Evolutionary conservation across 2,888 invertebrate genomes (phyloP).

Genomic region (Lottia scabra): DNA sequence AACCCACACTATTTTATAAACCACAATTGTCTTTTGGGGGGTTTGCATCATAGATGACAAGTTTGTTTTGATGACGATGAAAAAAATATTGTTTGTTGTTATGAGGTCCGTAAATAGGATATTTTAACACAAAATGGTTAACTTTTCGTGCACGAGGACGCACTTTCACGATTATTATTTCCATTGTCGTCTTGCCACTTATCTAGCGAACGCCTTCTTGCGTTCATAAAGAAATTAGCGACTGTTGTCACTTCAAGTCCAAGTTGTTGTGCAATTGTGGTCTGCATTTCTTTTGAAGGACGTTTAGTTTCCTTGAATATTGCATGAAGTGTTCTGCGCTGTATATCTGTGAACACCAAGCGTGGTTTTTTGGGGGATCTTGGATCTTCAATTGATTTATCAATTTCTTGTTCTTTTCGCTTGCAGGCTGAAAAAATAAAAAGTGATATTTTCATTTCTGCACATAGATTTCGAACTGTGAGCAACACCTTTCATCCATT

Average conservation of each 20-base stretch:
- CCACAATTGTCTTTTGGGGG: too few species aligned
- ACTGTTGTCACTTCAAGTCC: constrained; percentile 98
- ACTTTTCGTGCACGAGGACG: constrained; percentile 42
- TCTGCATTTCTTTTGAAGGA: constrained; percentile 99
- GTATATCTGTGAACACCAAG: constrained; percentile 99
- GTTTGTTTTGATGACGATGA: too few species aligned
- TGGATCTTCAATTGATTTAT: constrained; percentile 59
- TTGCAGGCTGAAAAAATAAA: constrained; percentile 80
- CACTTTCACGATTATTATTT: constrained; percentile 68
- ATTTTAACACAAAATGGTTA: constrained; percentile 20
- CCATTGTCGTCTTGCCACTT: constrained; percentile 95
- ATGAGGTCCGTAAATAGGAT: too few species aligned
- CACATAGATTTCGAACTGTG: neutral
- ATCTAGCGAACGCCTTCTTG: constrained; percentile 88
- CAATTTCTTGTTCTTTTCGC: constrained; percentile 63
- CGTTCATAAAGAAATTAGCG: constrained; percentile 99
- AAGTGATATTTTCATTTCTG: constrained; percentile 3
- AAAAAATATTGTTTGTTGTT: too few species aligned
- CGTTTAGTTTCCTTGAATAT: constrained; percentile 99
- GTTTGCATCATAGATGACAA: too few species aligned
- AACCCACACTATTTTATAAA: too few species aligned
- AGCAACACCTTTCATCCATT: too few species aligned
- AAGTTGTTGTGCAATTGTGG: constrained; percentile 96
- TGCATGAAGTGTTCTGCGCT: constrained; percentile 99
- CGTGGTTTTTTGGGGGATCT: constrained; percentile 97